Evolutionary conservation across 2,113 vertebrate species (phyloP).

Genomic region (Peromyscus polionotus): DNA sequence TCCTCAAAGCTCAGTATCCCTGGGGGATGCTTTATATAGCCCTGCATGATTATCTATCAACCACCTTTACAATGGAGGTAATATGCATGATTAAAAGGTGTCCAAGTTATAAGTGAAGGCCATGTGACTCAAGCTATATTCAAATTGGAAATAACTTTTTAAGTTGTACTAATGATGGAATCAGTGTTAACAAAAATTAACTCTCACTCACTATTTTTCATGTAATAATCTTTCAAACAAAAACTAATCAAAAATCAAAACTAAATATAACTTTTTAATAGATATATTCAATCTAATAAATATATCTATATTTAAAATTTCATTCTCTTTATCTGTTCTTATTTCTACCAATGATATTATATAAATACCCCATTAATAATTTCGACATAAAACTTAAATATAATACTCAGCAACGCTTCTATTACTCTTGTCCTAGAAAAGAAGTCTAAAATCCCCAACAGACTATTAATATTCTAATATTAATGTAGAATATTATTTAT

Average conservation of each 20-base stretch:
- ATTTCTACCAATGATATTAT: not conserved
- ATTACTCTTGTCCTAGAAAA: not conserved
- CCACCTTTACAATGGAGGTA: not conserved
- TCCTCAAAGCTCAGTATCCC: not conserved
- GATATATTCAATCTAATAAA: not conserved
- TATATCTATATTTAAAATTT: not conserved
- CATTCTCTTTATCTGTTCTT: not conserved
- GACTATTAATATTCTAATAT: not conserved
- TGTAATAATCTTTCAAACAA: slow-evolving; percentile 21
- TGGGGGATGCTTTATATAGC: not conserved
- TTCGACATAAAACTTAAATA: slow-evolving; percentile 49
- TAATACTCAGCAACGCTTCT: not conserved
- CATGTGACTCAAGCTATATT: not conserved
- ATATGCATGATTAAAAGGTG: slow-evolving; percentile 14
- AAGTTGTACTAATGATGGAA: not conserved
- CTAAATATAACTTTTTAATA: not conserved
- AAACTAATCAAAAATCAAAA: slow-evolving; percentile 7
- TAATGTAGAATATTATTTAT: no score
- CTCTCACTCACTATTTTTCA: not conserved
- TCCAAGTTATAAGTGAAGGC: not conserved
- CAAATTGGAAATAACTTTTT: slow-evolving; percentile 5
- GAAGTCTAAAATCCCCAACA: not conserved
- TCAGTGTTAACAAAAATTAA: slow-evolving; percentile 20
- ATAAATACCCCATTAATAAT: not conserved
- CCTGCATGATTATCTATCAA: not conserved